These are phyloP conservation scores for Xiphophorus maculatus DNA, from an alignment of 2,113 vertebrate genomes.

Conservation along the genomic window DNA sequence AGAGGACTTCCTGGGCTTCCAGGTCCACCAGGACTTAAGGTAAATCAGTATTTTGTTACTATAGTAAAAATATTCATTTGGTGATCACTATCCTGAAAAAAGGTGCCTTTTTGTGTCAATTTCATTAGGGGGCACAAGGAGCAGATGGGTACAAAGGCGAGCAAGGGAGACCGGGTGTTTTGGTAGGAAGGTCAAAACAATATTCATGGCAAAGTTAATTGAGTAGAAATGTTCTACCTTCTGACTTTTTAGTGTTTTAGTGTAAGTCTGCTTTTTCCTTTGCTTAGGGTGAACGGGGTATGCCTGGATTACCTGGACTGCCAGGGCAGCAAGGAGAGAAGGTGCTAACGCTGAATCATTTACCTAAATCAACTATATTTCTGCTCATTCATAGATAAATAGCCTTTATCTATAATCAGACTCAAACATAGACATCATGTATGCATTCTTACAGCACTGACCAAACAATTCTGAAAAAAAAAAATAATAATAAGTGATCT, in stretches of 20 bases:
- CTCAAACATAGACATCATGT: background rate
- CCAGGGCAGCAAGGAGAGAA: conserved; percentile 88
- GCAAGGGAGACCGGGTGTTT: conserved; percentile 84
- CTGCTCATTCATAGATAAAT: background rate
- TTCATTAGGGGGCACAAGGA: conserved; percentile 84
- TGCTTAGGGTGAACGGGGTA: conserved; percentile 87
- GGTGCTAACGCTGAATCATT: conserved; percentile 74
- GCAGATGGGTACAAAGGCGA: conserved; percentile 88
- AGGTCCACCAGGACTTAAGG: conserved; percentile 86
- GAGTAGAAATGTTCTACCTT: background rate
- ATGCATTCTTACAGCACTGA: background rate
- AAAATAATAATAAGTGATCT: background rate
- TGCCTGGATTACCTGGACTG: conserved; percentile 87
- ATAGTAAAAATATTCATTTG: background rate
- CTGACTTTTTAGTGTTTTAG: background rate
- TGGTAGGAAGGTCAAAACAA: conserved; percentile 81
- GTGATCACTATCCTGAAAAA: background rate
- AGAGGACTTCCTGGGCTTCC: conserved; percentile 85
- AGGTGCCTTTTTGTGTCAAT: conserved; percentile 28
- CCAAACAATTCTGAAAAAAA: background rate
- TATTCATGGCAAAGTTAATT: background rate
- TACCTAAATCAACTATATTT: background rate
- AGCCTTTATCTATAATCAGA: too few species aligned
- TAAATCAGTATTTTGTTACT: conserved; percentile 57
- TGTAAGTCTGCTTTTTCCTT: conserved; percentile 48